These are phyloP conservation scores for Thelaira solivaga DNA, from an alignment of 2,888 invertebrate genomes.

Conservation along the genomic window DNA sequence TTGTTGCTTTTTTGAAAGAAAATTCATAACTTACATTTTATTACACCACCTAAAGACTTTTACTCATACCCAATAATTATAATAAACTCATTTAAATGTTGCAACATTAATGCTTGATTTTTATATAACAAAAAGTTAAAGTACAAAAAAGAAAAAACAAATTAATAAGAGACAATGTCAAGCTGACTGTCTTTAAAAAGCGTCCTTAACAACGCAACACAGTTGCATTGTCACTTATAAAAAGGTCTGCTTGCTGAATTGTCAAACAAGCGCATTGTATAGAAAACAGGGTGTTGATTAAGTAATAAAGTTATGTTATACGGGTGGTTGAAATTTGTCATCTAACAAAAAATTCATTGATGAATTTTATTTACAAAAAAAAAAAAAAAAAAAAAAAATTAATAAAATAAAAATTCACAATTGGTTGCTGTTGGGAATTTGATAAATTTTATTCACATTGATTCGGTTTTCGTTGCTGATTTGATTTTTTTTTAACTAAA, in stretches of 20 bases:
- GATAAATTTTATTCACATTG: conserved; percentile 9
- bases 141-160: not conserved
- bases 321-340: conserved; percentile 20
- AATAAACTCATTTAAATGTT: conserved; percentile 36
- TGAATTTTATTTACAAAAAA: conserved; percentile 17
- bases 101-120: conserved; percentile 5
- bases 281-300: conserved; percentile 48
- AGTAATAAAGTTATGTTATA: conserved; percentile 51
- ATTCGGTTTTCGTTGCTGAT: not conserved
- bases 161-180: too few relatives aligned
- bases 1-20: too few relatives aligned
- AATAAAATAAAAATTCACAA: not conserved
- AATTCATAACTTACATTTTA: too few relatives aligned
- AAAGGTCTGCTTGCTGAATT: conserved; percentile 10
- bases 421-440: conserved; percentile 23
- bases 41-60: too few relatives aligned
- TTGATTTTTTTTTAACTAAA: not conserved
- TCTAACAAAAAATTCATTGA: not conserved
- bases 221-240: conserved; percentile 19
- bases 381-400: not conserved
- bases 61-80: conserved; percentile 18
- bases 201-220: conserved; percentile 7
- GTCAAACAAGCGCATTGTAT: conserved; percentile 40
- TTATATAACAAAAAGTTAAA: not conserved
- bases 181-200: too few relatives aligned